Conservation (phyloP, 2,888 invertebrate genomes). For the Cephus spinipes region DNA sequence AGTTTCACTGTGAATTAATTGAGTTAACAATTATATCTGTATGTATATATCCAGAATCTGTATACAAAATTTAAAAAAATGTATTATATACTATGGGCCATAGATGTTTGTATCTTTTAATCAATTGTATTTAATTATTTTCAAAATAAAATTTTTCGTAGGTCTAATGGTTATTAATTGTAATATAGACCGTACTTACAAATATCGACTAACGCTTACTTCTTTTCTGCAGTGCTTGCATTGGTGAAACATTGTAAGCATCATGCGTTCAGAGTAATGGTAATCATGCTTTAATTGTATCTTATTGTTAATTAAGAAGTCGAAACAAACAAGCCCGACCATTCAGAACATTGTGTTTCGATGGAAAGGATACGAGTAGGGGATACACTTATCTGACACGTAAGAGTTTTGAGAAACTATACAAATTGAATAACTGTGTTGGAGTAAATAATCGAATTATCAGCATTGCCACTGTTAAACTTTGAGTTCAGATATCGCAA, state of each 20-base stretch:
- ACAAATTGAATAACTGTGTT: not conserved
- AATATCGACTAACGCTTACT: not conserved
- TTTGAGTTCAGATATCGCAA: not conserved
- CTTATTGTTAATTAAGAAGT: constrained; percentile 32
- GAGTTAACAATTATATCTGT: constrained; percentile 5
- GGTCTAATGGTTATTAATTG: not conserved
- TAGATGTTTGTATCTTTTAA: not conserved
- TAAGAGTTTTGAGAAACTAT: constrained; percentile 62
- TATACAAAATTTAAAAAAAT: constrained; percentile 2
- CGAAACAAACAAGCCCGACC: constrained; percentile 34
- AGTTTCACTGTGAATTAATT: not conserved
- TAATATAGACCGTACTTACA: not conserved
- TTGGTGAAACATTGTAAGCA: constrained; percentile 30
- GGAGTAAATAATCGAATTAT: not conserved
- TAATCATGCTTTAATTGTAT: constrained; percentile 36
- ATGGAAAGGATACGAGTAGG: not conserved
- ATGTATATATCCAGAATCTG: constrained; percentile 7
- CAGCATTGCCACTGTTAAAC: not conserved
- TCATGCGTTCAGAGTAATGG: constrained; percentile 37
- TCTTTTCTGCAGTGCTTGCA: constrained; percentile 30
- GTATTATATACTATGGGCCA: not conserved
- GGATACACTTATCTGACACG: constrained; percentile 57
- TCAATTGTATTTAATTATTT: not conserved
- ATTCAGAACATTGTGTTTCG: constrained; percentile 21
- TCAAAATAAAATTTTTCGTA: not conserved